Conservation (phyloP, 1,140 invertebrate genomes). For the Drosophila repletoides region DNA sequence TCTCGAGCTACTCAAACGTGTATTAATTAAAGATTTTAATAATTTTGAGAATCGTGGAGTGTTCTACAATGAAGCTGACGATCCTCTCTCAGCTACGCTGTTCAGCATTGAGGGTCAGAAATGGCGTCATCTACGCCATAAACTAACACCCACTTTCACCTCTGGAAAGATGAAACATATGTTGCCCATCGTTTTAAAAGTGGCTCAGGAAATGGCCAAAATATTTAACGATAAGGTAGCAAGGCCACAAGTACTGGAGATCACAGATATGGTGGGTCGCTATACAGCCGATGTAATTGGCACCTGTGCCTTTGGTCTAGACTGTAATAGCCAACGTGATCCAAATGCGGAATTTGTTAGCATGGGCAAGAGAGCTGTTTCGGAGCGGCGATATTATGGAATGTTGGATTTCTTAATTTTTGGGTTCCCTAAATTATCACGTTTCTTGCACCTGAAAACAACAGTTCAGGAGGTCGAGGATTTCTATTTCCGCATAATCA, state of each 20-base stretch:
- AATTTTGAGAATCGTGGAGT: constrained; percentile 84
- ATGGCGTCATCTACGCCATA: constrained; percentile 84
- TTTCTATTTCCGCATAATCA: constrained; percentile 83
- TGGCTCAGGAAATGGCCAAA: constrained; percentile 70
- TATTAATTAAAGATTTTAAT: constrained; percentile 85
- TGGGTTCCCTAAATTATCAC: constrained; percentile 48
- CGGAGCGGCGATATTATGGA: constrained; percentile 33
- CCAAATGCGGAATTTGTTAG: constrained; percentile 83
- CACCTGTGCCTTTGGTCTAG: constrained; percentile 82
- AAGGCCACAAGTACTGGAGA: constrained; percentile 34
- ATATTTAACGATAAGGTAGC: constrained; percentile 50
- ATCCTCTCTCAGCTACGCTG: constrained; percentile 83
- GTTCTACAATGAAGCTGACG: constrained; percentile 81
- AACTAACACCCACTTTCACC: constrained; percentile 85
- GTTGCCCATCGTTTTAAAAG: constrained; percentile 77
- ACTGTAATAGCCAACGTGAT: constrained; percentile 82
- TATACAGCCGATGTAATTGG: constrained; percentile 83
- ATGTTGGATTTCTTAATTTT: constrained; percentile 46
- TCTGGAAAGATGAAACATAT: constrained; percentile 85
- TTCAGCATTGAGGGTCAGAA: constrained; percentile 83
- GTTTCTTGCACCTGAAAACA: constrained; percentile 46
- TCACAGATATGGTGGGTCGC: constrained; percentile 81
- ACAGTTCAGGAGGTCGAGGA: constrained; percentile 68
- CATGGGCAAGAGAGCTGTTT: constrained; percentile 70
- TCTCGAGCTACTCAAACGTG: constrained; percentile 84